Percentiles rank a stretch among this genome's conserved stretches.
Evolutionary conservation across 2,113 vertebrate species (phyloP).

Genomic region (Perca flavescens): DNA sequence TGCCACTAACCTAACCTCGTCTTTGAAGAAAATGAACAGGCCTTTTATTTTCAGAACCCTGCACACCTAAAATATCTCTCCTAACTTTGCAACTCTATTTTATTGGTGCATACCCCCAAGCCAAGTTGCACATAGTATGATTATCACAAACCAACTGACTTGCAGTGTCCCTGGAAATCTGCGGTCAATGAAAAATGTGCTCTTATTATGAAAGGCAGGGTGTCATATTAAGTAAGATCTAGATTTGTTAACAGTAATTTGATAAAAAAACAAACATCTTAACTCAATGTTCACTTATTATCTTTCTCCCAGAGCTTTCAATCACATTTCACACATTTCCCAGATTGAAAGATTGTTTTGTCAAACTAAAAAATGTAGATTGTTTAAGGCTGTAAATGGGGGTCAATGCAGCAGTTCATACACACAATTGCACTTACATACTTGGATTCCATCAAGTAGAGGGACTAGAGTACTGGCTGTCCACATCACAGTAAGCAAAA

Average conservation of each 20-base stretch:
- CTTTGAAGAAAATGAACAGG: background rate
- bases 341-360: background rate
- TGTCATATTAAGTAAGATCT: too few relatives aligned
- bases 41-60: background rate
- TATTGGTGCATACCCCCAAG: too few relatives aligned
- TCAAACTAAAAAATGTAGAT: background rate
- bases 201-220: too few relatives aligned
- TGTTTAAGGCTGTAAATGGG: background rate
- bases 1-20: background rate
- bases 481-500: slow-evolving; percentile 16
- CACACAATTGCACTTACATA: slow-evolving; percentile 11
- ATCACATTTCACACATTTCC: background rate
- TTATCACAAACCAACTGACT: too few relatives aligned
- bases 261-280: too few relatives aligned
- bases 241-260: too few relatives aligned
- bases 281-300: background rate
- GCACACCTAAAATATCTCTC: too few relatives aligned
- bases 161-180: too few relatives aligned
- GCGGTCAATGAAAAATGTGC: too few relatives aligned
- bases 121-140: too few relatives aligned
- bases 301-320: background rate
- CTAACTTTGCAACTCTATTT: too few relatives aligned
- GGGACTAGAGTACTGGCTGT: background rate
- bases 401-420: slow-evolving; percentile 3
- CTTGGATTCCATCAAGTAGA: slow-evolving; percentile 27